phyloP scores from a whole-genome alignment of 2,113 vertebrate species.

The Cochlearius cochlearius region DNA sequence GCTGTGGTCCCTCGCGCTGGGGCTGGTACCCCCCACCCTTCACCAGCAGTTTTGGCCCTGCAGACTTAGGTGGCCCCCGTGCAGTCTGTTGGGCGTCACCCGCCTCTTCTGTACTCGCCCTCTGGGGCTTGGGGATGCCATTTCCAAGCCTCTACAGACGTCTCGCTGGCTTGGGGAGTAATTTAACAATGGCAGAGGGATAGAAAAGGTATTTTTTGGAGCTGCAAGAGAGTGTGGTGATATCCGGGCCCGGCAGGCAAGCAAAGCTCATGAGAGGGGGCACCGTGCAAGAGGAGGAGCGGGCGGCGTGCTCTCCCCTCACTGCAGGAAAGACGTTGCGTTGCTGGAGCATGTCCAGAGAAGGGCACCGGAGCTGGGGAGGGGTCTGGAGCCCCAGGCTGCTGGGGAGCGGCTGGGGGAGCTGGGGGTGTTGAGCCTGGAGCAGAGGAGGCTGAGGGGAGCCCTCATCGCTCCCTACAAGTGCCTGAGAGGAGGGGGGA shows the following conservation, averaged over 20 bases:
- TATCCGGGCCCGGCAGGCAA: background rate
- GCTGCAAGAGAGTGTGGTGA: background rate
- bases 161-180: background rate
- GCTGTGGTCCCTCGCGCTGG: background rate
- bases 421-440: too few relatives aligned
- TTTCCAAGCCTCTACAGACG: background rate
- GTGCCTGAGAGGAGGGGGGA: too few relatives aligned
- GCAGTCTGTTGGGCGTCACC: rapidly evolving
- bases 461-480: too few relatives aligned
- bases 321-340: background rate
- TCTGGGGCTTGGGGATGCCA: background rate
- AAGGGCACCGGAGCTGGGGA: too few relatives aligned
- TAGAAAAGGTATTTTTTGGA: background rate
- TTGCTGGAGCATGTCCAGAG: too few relatives aligned
- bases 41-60: background rate
- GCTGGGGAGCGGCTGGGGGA: too few relatives aligned
- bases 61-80: too few relatives aligned
- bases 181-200: background rate
- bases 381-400: too few relatives aligned
- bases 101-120: rapidly evolving
- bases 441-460: too few relatives aligned
- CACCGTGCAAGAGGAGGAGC: background rate
- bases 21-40: background rate
- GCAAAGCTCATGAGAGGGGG: background rate
- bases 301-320: background rate